Conservation (phyloP, 2,888 invertebrate genomes). For the Mesodorylaimus sp. region DNA sequence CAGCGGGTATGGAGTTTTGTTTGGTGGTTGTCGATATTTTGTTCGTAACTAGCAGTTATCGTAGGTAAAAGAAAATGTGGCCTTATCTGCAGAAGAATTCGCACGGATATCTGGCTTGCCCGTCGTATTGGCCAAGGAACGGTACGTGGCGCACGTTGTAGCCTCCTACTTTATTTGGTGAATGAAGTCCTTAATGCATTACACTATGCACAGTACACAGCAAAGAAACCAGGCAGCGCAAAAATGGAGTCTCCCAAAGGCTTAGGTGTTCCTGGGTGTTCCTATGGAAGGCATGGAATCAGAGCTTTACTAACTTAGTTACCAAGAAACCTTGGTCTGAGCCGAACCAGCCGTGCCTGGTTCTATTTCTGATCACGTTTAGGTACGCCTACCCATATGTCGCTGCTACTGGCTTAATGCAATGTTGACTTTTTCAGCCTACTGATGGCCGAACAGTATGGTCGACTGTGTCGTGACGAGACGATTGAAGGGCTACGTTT, state of each 20-base stretch:
- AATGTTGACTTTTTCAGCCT: constrained; percentile 39
- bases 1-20: background rate
- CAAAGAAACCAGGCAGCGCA: no score
- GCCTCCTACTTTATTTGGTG: no score
- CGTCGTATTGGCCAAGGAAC: constrained; percentile 69
- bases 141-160: no score
- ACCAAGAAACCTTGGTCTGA: no score
- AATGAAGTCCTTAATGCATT: no score
- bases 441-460: constrained; percentile 62
- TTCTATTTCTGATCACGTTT: no score
- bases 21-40: background rate
- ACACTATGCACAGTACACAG: no score
- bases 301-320: background rate
- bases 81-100: constrained; percentile 64
- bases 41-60: constrained; percentile 16
- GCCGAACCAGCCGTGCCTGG: no score
- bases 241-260: no score
- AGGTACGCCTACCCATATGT: no score
- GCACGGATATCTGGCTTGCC: constrained; percentile 65
- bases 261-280: no score
- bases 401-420: constrained; percentile 1
- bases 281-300: no score
- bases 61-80: constrained; percentile 50
- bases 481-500: constrained; percentile 81
- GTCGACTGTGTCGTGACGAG: constrained; percentile 78